Conservation (phyloP, 2,797 vertebrate species). For the Hemibagrus guttatus region DNA sequence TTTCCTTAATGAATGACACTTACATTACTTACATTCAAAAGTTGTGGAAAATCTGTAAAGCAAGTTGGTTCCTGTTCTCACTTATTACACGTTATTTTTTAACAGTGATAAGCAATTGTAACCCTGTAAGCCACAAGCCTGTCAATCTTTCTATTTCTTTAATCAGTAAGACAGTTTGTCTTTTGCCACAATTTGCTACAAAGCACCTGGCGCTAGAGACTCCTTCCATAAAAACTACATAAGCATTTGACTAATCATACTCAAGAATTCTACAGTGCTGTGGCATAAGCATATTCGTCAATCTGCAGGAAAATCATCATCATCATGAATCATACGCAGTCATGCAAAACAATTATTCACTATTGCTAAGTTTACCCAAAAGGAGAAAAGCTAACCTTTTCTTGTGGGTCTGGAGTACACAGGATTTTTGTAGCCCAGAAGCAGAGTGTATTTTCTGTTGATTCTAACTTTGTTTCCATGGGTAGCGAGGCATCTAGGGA, state of each 20-base stretch:
- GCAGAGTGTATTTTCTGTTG: constrained; percentile 64
- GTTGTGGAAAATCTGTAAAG: not conserved
- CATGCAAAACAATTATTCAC: not conserved
- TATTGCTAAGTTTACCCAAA: not conserved
- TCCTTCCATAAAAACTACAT: not conserved
- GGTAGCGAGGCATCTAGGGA: constrained; percentile 43
- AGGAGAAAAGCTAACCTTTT: constrained; percentile 61
- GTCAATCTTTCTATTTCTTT: not conserved
- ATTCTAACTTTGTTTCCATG: constrained; percentile 22
- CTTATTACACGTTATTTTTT: not conserved
- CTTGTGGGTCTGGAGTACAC: constrained; percentile 66
- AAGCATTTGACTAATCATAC: not conserved
- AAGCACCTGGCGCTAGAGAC: not conserved
- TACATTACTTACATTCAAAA: not conserved
- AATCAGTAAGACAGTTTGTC: not conserved
- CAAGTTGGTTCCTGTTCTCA: not conserved
- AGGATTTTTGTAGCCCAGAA: constrained; percentile 70
- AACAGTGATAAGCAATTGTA: not conserved
- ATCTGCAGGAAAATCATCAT: not conserved
- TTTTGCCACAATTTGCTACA: not conserved
- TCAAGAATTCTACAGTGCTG: not conserved
- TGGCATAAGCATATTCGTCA: not conserved
- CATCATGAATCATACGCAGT: not conserved
- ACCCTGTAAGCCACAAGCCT: not conserved
- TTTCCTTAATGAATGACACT: not conserved